Evolutionary conservation across 2,888 invertebrate species (phyloP).

Genomic region (Vandiemenella viatica): DNA sequence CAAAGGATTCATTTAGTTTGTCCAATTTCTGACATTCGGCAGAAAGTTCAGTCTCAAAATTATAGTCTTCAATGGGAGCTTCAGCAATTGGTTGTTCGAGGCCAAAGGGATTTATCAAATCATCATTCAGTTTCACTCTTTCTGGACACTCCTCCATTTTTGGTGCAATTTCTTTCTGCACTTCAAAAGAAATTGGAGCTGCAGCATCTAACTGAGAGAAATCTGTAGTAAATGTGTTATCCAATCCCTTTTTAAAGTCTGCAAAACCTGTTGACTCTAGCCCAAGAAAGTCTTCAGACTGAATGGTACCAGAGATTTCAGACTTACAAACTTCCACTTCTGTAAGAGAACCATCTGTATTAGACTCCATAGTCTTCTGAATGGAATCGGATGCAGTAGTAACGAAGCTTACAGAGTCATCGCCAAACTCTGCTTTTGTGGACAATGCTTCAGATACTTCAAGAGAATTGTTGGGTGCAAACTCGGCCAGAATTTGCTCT

Average conservation of each 20-base stretch:
- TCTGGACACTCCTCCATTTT: constrained; percentile 9
- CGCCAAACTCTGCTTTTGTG: constrained; percentile 35
- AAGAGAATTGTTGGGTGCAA: neutral
- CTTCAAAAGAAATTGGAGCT: constrained; percentile 7
- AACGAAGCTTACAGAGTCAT: constrained; percentile 32
- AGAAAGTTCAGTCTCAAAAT: no score
- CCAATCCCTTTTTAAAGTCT: neutral
- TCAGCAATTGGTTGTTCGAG: neutral
- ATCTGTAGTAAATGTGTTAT: neutral
- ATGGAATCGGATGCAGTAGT: no score
- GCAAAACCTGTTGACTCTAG: neutral
- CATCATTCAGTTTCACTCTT: constrained; percentile 5
- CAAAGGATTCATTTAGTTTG: neutral
- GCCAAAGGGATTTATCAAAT: neutral
- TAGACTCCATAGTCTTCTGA: no score
- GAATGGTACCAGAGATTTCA: no score
- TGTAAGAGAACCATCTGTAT: no score
- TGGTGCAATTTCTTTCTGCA: constrained; percentile 10
- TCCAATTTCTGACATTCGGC: neutral
- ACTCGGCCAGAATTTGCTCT: constrained; percentile 40
- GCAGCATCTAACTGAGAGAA: no score
- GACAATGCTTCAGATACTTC: constrained; percentile 35
- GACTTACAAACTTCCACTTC: no score
- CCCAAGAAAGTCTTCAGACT: no score
- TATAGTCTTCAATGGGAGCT: neutral